Evolutionary conservation across 2,888 invertebrate genomes (phyloP), one percentile per base, ranked within the genome.

Genomic region (Nomada ruficornis): DNA sequence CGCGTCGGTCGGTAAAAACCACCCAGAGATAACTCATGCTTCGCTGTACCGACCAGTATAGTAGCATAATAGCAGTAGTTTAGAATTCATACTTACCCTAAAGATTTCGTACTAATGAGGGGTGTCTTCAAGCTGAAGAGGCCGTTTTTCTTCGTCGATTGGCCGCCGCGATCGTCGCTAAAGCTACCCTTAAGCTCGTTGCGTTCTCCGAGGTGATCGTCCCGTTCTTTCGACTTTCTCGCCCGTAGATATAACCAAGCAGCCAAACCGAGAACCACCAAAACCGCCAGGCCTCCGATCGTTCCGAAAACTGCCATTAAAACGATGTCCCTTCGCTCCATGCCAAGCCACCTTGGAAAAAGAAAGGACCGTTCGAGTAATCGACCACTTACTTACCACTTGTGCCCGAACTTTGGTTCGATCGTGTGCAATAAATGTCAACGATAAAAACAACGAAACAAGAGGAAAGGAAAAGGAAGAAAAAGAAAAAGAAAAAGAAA

Each of bases 111-210:
- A 88, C 96, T 96, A 89, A 97, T 97, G 70, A 97, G 94, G 0
- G 97, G 97, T 20, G 96, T 96, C 94, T 96, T 96, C 89, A 97
- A 93, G 89, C 95, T 96, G 73, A 97, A 94, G 89, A 96, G 96
- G 55, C 96, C 96, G 88, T 96, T 96, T 87, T 95, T 96, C 90
- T 96, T 96, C 79, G 84, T 83, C 9, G 89, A 76, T 13, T 87
- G 86, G 54, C 90, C 89, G 44, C 88, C 86, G 60, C 83, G 89
- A 63, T 86, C 80, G 71, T 88, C 85, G 68, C 85, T 83, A 55
- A 94, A 94, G 59, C 95, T 95, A 74, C 95, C 95, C 76, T 95
- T 95, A 81, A 95, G 95, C 71, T 96, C 95, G 59, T 95, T 95
- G 80, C 88, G 90, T 20, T 95, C 96, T 90, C 94, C 95, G 83